phyloP scores from a whole-genome alignment of 2,797 vertebrate genomes.

The Lithobates pipiens region DNA sequence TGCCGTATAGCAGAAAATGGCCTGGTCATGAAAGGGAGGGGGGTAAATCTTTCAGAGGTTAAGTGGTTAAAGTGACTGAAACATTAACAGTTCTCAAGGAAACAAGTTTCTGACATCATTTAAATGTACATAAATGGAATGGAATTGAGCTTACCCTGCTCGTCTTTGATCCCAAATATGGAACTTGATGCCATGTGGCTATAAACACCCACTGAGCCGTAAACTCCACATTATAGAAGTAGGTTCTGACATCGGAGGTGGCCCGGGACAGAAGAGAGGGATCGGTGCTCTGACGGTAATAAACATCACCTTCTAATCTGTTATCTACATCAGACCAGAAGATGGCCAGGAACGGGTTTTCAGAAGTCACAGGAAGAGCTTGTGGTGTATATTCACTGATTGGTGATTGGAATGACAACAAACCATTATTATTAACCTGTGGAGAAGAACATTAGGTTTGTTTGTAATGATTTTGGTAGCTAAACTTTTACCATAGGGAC shows the following conservation, averaged over 20 bases:
- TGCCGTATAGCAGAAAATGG: too few species aligned
- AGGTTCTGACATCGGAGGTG: conserved; percentile 12
- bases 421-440: conserved; percentile 52
- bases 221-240: background rate
- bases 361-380: background rate
- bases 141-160: background rate
- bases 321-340: conserved; percentile 35
- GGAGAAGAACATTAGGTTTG: background rate
- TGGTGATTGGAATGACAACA: background rate
- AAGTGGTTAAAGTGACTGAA: too few species aligned
- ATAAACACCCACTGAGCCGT: conserved; percentile 30
- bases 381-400: background rate
- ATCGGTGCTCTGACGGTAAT: background rate
- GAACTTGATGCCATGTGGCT: conserved; percentile 46
- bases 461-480: background rate
- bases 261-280: background rate
- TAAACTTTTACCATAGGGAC: background rate
- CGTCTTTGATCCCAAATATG: background rate
- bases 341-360: conserved; percentile 5
- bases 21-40: too few species aligned
- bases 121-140: too few species aligned
- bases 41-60: too few species aligned
- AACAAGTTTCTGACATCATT: too few species aligned
- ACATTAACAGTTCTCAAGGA: too few species aligned
- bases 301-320: background rate